Evolutionary conservation across 37 sponge, comb jelly and placozoan genomes (phyloP), one percentile per base, ranked within the genome.

Genomic region (Cliona cf. orientalis): DNA sequence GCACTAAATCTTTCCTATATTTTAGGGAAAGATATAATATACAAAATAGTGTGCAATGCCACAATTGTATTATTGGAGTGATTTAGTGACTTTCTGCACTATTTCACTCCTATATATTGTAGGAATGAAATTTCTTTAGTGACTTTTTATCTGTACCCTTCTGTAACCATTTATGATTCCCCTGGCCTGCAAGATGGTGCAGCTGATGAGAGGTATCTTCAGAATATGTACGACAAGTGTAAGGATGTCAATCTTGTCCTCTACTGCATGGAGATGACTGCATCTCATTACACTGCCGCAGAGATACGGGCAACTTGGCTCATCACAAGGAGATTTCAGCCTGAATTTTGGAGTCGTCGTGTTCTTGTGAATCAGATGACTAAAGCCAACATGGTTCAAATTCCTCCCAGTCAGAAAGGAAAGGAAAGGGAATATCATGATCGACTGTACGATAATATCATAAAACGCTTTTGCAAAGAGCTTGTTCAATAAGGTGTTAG

Each of bases 111-210:
- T n/a, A n/a, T n/a, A n/a, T n/a, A n/a, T n/a, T n/a, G n/a, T n/a
- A n/a, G n/a, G n/a, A n/a, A n/a, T n/a, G n/a, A n/a, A n/a, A n/a
- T n/a, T n/a, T n/a, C n/a, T n/a, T n/a, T n/a, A n/a, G n/a, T n/a
- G n/a, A n/a, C n/a, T n/a, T n/a, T n/a, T n/a, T n/a, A n/a, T n/a
- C n/a, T n/a, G n/a, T n/a, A n/a, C n/a, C n/a, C n/a, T n/a, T n/a
- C n/a, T n/a, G n/a, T 76, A 21, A 58, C 64, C 5, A 9, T 76
- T 2, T 76, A 23, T 25, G 74, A 74, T 53, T 74, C 74, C 4
- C 74, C 74, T 53, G 74, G 74, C 26, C 58, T 74, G 55, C 74
- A 74, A 74, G 74, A 74, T 53, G 56, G 74, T 5, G 7, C 56
- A 21, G 33, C 11, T 9, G 38, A 74, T 3, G 74, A 74, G 26